Percentiles rank a stretch among this genome's conserved stretches.
Conservation (phyloP, 2,113 vertebrate genomes). For the Ascaphus truei region DNA sequence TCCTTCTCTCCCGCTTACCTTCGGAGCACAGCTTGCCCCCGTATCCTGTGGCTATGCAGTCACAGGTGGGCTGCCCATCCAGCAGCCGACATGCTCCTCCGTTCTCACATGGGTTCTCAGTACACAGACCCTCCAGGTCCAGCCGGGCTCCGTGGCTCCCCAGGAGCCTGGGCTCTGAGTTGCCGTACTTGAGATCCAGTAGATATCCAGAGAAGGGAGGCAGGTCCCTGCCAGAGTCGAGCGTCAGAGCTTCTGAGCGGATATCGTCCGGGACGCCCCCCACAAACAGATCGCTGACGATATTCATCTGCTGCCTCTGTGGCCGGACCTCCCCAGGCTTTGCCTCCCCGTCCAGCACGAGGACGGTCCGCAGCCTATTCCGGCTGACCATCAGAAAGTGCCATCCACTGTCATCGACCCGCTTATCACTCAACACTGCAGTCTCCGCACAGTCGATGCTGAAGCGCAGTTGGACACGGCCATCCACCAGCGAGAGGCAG, state of each 20-base stretch:
- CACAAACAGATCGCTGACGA: slow-evolving; percentile 90
- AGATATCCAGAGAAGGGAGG: slow-evolving; percentile 87
- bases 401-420: slow-evolving; percentile 88
- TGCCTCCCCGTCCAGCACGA: slow-evolving; percentile 82
- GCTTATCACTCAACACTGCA: slow-evolving; percentile 69
- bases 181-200: slow-evolving; percentile 85
- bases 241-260: slow-evolving; percentile 79
- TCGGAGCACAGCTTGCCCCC: slow-evolving; percentile 87
- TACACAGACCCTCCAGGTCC: slow-evolving; percentile 86
- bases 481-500: slow-evolving; percentile 74
- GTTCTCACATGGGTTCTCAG: slow-evolving; percentile 90
- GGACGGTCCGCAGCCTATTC: slow-evolving; percentile 73
- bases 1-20: too few relatives aligned
- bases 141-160: slow-evolving; percentile 80
- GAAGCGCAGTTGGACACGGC: slow-evolving; percentile 80
- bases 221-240: slow-evolving; percentile 74
- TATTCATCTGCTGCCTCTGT: slow-evolving; percentile 88
- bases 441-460: slow-evolving; percentile 93
- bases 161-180: slow-evolving; percentile 79
- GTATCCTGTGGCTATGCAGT: slow-evolving; percentile 91
- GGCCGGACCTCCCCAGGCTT: slow-evolving; percentile 77
- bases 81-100: slow-evolving; percentile 88
- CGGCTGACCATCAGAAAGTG: slow-evolving; percentile 88
- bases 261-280: slow-evolving; percentile 88
- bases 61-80: slow-evolving; percentile 85